Conservation (phyloP, 2,888 invertebrate species). For the Heliothis peltigera region DNA sequence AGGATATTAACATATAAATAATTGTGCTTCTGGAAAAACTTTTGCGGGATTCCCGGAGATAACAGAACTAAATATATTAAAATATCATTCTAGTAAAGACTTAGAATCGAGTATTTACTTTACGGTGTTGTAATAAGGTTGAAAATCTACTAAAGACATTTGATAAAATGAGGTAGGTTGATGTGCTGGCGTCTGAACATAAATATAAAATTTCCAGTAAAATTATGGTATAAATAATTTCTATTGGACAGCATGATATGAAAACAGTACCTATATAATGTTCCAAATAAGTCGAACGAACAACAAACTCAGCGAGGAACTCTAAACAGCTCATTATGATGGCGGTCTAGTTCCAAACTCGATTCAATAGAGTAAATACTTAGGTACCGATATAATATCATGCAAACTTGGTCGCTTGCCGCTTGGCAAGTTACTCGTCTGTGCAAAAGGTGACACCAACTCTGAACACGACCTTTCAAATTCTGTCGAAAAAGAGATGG, state of each 20-base stretch:
- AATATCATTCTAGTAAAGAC: too few species aligned
- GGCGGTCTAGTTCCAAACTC: constrained; percentile 4
- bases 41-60: too few species aligned
- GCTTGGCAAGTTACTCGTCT: constrained; percentile 4
- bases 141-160: too few species aligned
- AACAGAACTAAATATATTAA: too few species aligned
- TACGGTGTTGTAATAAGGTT: too few species aligned
- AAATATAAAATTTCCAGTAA: too few species aligned
- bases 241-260: neutral
- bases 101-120: too few species aligned
- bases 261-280: neutral
- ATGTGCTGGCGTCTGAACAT: too few species aligned
- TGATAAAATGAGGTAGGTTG: too few species aligned
- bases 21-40: too few species aligned
- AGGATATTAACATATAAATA: too few species aligned
- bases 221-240: neutral
- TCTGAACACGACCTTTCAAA: neutral
- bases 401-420: constrained; percentile 10
- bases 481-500: neutral
- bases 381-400: neutral
- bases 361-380: neutral
- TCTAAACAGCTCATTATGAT: constrained; percentile 9
- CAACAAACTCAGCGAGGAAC: neutral
- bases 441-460: constrained; percentile 5
- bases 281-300: constrained; percentile 1